Evolutionary conservation across 2,113 vertebrate genomes (phyloP), one percentile per base, ranked within the genome.

Genomic region (Anguilla japonica): DNA sequence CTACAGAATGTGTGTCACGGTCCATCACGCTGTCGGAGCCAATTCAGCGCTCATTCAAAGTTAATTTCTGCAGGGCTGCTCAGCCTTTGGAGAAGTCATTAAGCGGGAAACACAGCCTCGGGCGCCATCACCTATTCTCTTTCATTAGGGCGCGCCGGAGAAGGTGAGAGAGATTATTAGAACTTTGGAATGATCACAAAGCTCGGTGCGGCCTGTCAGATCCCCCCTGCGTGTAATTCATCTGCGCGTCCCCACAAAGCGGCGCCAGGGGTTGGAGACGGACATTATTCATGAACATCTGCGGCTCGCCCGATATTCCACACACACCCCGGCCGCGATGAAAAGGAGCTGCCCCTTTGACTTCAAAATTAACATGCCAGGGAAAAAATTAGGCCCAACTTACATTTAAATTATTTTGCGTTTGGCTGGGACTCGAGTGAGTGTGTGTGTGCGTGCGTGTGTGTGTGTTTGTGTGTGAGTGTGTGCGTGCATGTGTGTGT

Each of bases 151-250:
- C 96, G 96, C 98, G 97, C 97, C 96, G 96, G 97, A 97, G 97
- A 98, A 99, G 98, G 98, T 99, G 97, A 98, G 98, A 97, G 98
- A 98, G 97, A 98, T 99, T 98, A 99, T 99, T 99, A 97, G 98
- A 97, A 98, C 96, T 98, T 98, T 99, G 97, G 98, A 98, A 99
- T 99, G 98, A 99, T 99, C 98, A 99, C 98, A 99, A 99, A 98
- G 98, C 98, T 97, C 96, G 95, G 97, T 96, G 96, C 97, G 96
- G 97, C 97, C 97, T 98, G 98, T 99, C 98, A 98, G 97, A 99
- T 98, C 97, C 97, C 97, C 97, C 97, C 97, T 98, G 96, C 97
- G 96, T 97, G 97, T 98, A 97, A 99, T 98, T 99, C 97, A 99
- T 99, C 98, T 99, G 96, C 95, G 96, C 95, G 95, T 95, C 94